A percentile compares a stretch with the other conserved stretches of the same genome.
These are phyloP conservation scores for Drosophila funebris DNA, from an alignment of 1,140 invertebrate genomes.

Conservation along the genomic window DNA sequence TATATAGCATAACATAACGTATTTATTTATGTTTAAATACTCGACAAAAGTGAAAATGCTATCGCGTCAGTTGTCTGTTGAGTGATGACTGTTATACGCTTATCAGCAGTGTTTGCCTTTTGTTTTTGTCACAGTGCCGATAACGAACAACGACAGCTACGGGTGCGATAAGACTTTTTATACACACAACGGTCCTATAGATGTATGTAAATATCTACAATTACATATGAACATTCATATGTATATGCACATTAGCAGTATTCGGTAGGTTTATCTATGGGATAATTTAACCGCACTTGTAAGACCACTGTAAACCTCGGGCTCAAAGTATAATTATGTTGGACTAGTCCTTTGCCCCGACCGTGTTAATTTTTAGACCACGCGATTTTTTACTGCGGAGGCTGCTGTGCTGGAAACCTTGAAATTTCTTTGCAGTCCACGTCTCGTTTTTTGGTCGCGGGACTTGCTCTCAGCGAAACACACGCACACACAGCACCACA, in stretches of 20 bases:
- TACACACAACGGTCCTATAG: conserved; percentile 3
- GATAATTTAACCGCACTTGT: conserved; percentile 58
- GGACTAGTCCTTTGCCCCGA: conserved; percentile 27
- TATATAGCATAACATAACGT: conserved; percentile 61
- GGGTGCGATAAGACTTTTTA: conserved; percentile 42
- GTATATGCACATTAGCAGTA: neutral
- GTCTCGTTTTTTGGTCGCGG: conserved; percentile 28
- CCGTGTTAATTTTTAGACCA: conserved; percentile 32
- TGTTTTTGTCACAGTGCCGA: conserved; percentile 37
- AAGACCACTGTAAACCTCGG: conserved; percentile 20
- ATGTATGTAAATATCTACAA: conserved; percentile 17
- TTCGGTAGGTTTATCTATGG: conserved; percentile 37
- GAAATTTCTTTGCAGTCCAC: conserved; percentile 59
- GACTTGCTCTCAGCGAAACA: conserved; percentile 30
- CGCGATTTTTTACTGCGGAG: conserved; percentile 25
- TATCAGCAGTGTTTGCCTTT: conserved; percentile 50
- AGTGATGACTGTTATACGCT: conserved; percentile 34
- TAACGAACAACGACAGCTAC: conserved; percentile 42
- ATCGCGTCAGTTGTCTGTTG: conserved; percentile 30
- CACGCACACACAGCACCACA: conserved; percentile 20
- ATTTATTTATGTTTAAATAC: conserved; percentile 18
- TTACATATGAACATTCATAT: neutral
- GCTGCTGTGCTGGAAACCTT: conserved; percentile 42
- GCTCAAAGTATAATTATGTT: conserved; percentile 3
- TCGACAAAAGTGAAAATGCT: neutral